A percentile compares a stretch with the other conserved stretches of the same genome.
These are phyloP conservation scores for Anastatus disparis DNA, from an alignment of 1,140 invertebrate species.

Conservation along the genomic window DNA sequence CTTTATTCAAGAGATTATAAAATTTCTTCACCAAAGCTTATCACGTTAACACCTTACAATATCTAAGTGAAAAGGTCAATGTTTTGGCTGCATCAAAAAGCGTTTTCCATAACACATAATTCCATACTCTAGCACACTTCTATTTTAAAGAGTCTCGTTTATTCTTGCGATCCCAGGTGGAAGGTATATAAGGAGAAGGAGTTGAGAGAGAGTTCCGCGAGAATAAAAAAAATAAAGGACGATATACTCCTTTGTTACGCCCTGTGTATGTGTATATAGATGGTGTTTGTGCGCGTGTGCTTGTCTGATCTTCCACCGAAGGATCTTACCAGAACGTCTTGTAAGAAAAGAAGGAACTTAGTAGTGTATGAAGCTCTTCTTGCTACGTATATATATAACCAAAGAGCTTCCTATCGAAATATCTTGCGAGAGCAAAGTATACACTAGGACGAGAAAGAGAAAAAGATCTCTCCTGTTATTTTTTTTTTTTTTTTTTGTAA, in stretches of 20 bases:
- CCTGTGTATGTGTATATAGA: no score
- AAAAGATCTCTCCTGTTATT: no score
- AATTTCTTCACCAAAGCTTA: no score
- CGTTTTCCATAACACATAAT: neutral
- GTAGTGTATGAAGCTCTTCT: slow-evolving; percentile 38
- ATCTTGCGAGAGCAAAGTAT: slow-evolving; percentile 51
- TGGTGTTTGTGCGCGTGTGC: slow-evolving; percentile 18
- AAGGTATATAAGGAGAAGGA: neutral
- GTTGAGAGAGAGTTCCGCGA: slow-evolving; percentile 1
- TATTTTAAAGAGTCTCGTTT: neutral
- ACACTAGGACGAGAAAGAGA: slow-evolving; percentile 8
- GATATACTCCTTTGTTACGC: slow-evolving; percentile 57
- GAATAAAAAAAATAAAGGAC: slow-evolving; percentile 22
- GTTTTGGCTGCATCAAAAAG: neutral
- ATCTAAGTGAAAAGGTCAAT: neutral
- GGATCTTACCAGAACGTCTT: slow-evolving; percentile 47
- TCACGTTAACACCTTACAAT: no score
- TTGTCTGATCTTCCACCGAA: slow-evolving; percentile 49
- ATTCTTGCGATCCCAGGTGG: neutral
- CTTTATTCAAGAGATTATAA: no score
- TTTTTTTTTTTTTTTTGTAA: no score
- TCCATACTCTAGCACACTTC: neutral
- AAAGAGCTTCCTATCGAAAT: slow-evolving; percentile 54
- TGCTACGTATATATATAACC: no score
- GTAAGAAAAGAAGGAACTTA: slow-evolving; percentile 36